Evolutionary conservation across 2,113 vertebrate species (phyloP), one percentile per base, ranked within the genome.

Genomic region (Oryzias woworae): DNA sequence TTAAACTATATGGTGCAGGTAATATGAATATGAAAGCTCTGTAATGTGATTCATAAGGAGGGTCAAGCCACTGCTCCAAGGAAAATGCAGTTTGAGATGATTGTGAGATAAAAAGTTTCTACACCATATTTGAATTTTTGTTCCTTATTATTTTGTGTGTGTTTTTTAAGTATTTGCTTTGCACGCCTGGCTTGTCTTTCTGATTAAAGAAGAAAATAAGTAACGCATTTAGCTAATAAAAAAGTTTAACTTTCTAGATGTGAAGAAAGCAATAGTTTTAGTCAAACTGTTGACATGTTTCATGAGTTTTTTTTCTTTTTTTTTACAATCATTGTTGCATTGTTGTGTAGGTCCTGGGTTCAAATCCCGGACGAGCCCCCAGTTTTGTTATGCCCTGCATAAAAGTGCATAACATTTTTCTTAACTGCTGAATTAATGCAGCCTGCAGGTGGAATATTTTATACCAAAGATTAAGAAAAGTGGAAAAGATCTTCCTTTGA

Each of bases 261-360:
- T 90, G 83, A 83, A 85, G 80, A 85, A 95, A 97, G 96, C 96
- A 98, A 98, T 98, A 91, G 90, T 88, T 90, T 95, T 94, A 95
- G 94, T 78, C 93, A 94, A 96, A 96, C 94, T 95, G 96, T 95
- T 95, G 94, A 95, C 94, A 95, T 36, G 96, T 96, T 98, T 96
- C 94, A 95, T 93, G 95, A 93, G 94, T 96, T 92, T 95, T 96
- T 97, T 4, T 5, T 4, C 20, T 20, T 20, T 20, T 20, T 20
- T 20, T 20, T 5, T 28, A 28, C 26, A 6, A 28, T 6, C 26
- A 5, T 28, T 28, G 26, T 28, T 6, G 26, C 7, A 5, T 28
- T 28, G 20, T 1, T 28, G 26, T 28, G 20, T 4, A 28, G 26
- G 3, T 28, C 26, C 26, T 5, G 26, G 26, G 26, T 31, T 31